phyloP scores from a whole-genome alignment of 2,113 vertebrate species.

The Cynoglossus semilaevis region DNA sequence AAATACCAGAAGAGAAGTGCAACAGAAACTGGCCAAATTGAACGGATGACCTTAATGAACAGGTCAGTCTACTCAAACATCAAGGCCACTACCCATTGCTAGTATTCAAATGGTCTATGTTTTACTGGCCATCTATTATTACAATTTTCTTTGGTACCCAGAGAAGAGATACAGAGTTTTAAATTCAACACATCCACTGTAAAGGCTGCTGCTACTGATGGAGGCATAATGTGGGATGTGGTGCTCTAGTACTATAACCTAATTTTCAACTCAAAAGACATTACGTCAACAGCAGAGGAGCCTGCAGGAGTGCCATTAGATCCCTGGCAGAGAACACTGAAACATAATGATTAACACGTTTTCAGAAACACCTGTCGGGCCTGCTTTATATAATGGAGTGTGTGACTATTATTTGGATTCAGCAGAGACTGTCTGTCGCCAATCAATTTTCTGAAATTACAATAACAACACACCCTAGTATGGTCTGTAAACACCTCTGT shows the following conservation, averaged over 20 bases:
- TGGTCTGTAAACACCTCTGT: neutral
- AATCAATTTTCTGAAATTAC: neutral
- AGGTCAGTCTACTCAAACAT: conserved; percentile 40
- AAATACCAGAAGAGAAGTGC: too few species aligned
- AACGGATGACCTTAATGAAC: conserved; percentile 38
- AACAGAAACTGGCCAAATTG: conserved; percentile 17
- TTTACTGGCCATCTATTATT: conserved; percentile 39
- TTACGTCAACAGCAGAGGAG: conserved; percentile 1
- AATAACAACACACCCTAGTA: neutral
- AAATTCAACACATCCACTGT: conserved; percentile 3
- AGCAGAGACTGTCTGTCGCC: conserved; percentile 2
- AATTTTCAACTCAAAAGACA: conserved; percentile 1
- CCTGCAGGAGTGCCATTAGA: conserved; percentile 4
- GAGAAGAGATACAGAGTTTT: conserved; percentile 19
- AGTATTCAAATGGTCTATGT: conserved; percentile 38
- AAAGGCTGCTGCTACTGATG: neutral
- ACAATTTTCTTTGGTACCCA: conserved; percentile 11
- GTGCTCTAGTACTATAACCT: conserved; percentile 6
- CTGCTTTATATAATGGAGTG: conserved; percentile 17
- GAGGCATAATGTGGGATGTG: conserved; percentile 2
- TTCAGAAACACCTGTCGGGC: conserved; percentile 37
- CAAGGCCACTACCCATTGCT: conserved; percentile 27
- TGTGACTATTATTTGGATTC: conserved; percentile 7
- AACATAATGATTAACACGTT: conserved; percentile 5
- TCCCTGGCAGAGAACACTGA: conserved; percentile 10